Evolutionary conservation across 2,888 invertebrate species (phyloP).

Genomic region (Amblyjoppa fuscipennis): DNA sequence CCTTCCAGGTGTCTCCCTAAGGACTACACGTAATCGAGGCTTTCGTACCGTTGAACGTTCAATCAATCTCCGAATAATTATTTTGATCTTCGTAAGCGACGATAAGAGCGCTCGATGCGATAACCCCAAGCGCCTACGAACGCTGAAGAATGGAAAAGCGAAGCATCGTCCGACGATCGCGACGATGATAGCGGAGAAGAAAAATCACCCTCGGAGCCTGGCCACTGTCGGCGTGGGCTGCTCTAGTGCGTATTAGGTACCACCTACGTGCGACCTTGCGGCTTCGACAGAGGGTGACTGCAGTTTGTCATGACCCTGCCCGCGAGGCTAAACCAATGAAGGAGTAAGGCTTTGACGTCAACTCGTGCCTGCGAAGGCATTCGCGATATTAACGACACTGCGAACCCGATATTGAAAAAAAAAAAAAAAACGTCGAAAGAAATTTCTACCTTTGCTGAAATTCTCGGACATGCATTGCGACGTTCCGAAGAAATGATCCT

Average conservation of each 20-base stretch:
- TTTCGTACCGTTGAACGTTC: too few relatives aligned
- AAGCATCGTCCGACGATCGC: conserved; percentile 16
- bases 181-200: conserved; percentile 1
- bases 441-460: conserved; percentile 3
- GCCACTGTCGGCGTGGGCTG: conserved; percentile 7
- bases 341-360: conserved; percentile 28
- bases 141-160: too few relatives aligned
- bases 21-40: too few relatives aligned
- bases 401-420: background rate
- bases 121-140: too few relatives aligned
- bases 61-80: too few relatives aligned
- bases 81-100: too few relatives aligned
- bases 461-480: background rate
- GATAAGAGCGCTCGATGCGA: too few relatives aligned
- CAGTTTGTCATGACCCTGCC: conserved; percentile 22
- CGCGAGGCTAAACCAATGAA: conserved; percentile 6
- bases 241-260: conserved; percentile 7
- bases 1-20: too few relatives aligned
- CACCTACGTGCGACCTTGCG: conserved; percentile 23
- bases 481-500: background rate
- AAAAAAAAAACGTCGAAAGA: conserved; percentile 13
- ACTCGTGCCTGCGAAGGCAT: background rate
- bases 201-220: conserved; percentile 7
- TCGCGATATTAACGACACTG: conserved; percentile 24
- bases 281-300: conserved; percentile 27